These are phyloP conservation scores for Zoanthus gigantus DNA, from an alignment of 92 coral and sea anemone species.

Conservation along the genomic window DNA sequence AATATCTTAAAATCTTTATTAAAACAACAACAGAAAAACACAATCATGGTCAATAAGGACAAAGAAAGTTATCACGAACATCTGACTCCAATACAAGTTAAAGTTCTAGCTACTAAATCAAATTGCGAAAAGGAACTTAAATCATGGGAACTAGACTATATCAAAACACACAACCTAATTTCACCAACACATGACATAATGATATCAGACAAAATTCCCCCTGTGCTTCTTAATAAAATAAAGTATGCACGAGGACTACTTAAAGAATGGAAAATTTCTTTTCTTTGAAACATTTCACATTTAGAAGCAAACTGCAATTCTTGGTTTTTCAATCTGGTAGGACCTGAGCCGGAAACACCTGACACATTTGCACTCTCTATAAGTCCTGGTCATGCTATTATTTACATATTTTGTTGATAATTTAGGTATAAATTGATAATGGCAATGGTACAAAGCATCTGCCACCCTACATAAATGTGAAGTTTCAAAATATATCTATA, in stretches of 20 bases:
- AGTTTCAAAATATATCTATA: background rate
- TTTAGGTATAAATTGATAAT: background rate
- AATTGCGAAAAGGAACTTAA: slow-evolving; percentile 38
- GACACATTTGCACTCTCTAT: background rate
- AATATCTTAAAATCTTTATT: slow-evolving; percentile 27
- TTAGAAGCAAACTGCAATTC: background rate
- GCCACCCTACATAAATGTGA: background rate
- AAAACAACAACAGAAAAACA: slow-evolving; percentile 22
- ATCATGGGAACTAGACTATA: slow-evolving; percentile 73
- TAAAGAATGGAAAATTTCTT: slow-evolving; percentile 65
- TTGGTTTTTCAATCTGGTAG: slow-evolving; percentile 18
- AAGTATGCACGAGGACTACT: slow-evolving; percentile 65
- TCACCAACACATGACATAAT: slow-evolving; percentile 63
- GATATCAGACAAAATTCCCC: slow-evolving; percentile 58
- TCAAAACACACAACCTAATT: slow-evolving; percentile 52
- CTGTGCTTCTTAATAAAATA: slow-evolving; percentile 48
- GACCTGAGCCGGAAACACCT: slow-evolving; percentile 2
- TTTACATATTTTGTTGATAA: background rate
- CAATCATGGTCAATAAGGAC: slow-evolving; percentile 21
- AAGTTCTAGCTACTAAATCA: slow-evolving; percentile 48
- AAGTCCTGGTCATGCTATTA: background rate
- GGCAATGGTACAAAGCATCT: background rate
- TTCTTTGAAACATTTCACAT: slow-evolving; percentile 23
- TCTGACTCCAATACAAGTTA: slow-evolving; percentile 56
- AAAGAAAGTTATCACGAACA: slow-evolving; percentile 37